These are phyloP conservation scores for Paraplagusia blochii DNA, from an alignment of 2,113 vertebrate genomes.

Conservation along the genomic window DNA sequence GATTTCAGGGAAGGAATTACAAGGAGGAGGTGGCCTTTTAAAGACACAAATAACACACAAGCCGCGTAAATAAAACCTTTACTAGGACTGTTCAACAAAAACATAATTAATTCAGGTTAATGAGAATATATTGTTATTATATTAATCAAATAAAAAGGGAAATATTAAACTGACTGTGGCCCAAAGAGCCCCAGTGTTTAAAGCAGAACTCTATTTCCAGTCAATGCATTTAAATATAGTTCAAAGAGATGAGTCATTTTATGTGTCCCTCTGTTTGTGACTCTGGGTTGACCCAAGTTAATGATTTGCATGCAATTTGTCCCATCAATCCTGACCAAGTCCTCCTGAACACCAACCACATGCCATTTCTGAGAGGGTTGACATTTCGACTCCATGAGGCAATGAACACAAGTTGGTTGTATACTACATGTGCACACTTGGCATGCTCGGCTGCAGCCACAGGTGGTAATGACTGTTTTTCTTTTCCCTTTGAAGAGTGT, in stretches of 20 bases:
- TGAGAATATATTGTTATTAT: not conserved
- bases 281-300: constrained; percentile 70
- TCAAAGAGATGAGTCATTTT: constrained; percentile 65
- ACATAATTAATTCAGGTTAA: too few species aligned
- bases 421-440: constrained; percentile 54
- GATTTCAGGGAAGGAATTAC: constrained; percentile 52
- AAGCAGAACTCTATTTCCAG: constrained; percentile 45
- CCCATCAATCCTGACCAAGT: constrained; percentile 67
- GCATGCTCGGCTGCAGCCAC: constrained; percentile 42
- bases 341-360: constrained; percentile 61
- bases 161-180: not conserved
- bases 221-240: constrained; percentile 48
- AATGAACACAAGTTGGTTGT: constrained; percentile 65
- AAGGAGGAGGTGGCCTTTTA: constrained; percentile 33
- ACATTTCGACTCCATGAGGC: constrained; percentile 74
- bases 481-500: constrained; percentile 18
- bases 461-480: constrained; percentile 51
- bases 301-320: constrained; percentile 75
- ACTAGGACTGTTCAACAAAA: not conserved
- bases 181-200: constrained; percentile 19
- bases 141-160: not conserved
- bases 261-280: constrained; percentile 68
- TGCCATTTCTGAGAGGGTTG: constrained; percentile 71
- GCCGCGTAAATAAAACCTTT: constrained; percentile 15
- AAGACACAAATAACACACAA: constrained; percentile 36